phyloP scores from a whole-genome alignment of 2,797 vertebrate species.

The Xiphophorus birchmanni region DNA sequence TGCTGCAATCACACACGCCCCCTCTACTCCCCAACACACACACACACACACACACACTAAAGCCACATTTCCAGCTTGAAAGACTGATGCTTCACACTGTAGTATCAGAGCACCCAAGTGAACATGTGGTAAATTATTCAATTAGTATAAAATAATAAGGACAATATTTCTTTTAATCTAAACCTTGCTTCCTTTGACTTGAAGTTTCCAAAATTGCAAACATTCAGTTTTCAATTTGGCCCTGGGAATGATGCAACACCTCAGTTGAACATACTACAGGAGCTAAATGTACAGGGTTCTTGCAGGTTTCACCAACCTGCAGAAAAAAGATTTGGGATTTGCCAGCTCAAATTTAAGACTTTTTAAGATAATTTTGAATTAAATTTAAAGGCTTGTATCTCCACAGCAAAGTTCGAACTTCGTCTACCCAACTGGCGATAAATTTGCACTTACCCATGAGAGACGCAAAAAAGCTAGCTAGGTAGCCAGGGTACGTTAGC shows the following conservation, averaged over 20 bases:
- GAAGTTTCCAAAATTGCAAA: background rate
- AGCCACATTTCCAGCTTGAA: slow-evolving; percentile 3
- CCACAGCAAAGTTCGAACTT: too few species aligned
- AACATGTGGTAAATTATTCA: background rate
- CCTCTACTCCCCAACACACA: background rate
- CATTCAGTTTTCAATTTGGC: background rate
- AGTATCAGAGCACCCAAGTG: background rate
- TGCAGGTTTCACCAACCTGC: too few species aligned
- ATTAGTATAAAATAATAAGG: background rate
- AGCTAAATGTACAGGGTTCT: too few species aligned
- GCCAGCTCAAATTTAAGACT: too few species aligned
- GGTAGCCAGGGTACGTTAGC: too few species aligned
- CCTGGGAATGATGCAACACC: background rate
- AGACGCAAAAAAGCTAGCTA: too few species aligned
- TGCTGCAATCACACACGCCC: slow-evolving; percentile 20
- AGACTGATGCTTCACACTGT: background rate
- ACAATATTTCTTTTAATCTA: background rate
- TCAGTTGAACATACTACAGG: background rate
- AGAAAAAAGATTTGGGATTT: too few species aligned
- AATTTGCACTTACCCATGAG: too few species aligned
- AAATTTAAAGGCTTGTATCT: too few species aligned
- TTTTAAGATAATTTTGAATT: too few species aligned
- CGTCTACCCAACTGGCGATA: too few species aligned
- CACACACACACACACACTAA: too few species aligned
- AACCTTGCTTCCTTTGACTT: background rate